These are phyloP conservation scores for Pherbina coryleti DNA, from an alignment of 2,888 invertebrate species.

Conservation along the genomic window DNA sequence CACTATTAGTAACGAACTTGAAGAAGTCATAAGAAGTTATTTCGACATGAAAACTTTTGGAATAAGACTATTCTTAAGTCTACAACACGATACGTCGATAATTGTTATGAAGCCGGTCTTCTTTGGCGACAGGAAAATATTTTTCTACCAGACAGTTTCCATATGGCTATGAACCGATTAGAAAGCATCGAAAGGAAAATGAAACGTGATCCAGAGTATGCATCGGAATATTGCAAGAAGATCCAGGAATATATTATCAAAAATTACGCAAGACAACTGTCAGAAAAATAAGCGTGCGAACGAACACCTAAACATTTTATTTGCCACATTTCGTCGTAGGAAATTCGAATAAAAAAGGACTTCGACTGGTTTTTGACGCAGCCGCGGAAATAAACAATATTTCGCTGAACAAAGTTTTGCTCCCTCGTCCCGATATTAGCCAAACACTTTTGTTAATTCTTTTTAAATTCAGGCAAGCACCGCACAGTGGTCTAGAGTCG, in stretches of 20 bases:
- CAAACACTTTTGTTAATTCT: slow-evolving; percentile 22
- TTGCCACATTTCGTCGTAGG: slow-evolving; percentile 37
- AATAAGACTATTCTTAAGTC: slow-evolving; percentile 8
- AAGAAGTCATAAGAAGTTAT: slow-evolving; percentile 16
- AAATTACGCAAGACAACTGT: slow-evolving; percentile 20
- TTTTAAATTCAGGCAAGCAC: slow-evolving; percentile 39
- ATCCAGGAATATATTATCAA: slow-evolving; percentile 13
- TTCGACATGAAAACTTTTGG: slow-evolving; percentile 30
- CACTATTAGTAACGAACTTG: not conserved
- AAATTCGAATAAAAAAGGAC: slow-evolving; percentile 33
- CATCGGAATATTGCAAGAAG: no score
- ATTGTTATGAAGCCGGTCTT: slow-evolving; percentile 30
- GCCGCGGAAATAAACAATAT: no score
- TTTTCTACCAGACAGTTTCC: slow-evolving; percentile 32
- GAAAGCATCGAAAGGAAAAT: no score
- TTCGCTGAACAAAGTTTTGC: slow-evolving; percentile 31
- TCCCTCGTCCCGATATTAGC: no score
- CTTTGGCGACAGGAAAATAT: slow-evolving; percentile 29
- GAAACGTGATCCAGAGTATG: no score
- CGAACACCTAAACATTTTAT: slow-evolving; percentile 18
- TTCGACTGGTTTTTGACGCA: slow-evolving; percentile 38
- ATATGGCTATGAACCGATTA: no score
- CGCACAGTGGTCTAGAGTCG: slow-evolving; percentile 32
- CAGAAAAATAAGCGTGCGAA: not conserved
- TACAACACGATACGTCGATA: slow-evolving; percentile 7